Conservation (phyloP, 2,113 vertebrate species). For the Gavia stellata region DNA sequence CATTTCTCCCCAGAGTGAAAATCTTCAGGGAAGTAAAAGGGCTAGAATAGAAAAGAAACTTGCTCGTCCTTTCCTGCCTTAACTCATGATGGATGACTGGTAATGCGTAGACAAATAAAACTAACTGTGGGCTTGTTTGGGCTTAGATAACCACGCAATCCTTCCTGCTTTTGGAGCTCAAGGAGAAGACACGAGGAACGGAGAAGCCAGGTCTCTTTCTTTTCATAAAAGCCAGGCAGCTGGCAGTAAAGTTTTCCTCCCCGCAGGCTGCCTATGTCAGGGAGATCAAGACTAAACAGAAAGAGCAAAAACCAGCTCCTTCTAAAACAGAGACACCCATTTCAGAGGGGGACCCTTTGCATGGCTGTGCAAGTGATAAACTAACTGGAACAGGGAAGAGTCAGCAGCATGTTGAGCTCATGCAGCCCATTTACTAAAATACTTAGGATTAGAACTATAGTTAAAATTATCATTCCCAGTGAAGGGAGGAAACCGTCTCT, state of each 20-base stretch:
- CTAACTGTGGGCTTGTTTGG: not conserved
- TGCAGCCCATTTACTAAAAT: not conserved
- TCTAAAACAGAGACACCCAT: slow-evolving; percentile 26
- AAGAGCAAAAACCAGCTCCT: slow-evolving; percentile 30
- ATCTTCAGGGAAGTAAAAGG: not conserved
- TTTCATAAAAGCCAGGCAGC: not conserved
- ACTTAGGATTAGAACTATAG: not conserved
- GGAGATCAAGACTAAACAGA: not conserved
- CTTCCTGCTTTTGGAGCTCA: not conserved
- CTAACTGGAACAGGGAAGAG: not conserved
- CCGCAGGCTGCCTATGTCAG: not conserved
- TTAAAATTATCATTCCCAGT: not conserved
- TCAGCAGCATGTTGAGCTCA: not conserved
- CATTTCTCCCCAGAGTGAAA: not conserved
- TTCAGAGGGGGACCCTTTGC: slow-evolving; percentile 11
- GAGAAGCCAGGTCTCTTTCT: not conserved
- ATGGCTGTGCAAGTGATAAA: slow-evolving; percentile 24
- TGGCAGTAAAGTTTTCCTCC: not conserved
- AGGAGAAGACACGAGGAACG: not conserved
- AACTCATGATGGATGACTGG: not conserved
- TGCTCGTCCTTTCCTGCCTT: not conserved
- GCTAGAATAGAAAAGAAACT: not conserved
- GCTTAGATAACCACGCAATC: not conserved
- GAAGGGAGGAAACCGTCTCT: not conserved
- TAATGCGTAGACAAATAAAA: not conserved